These are phyloP conservation scores for Cydia fagiglandana DNA, from an alignment of 1,140 invertebrate genomes.

Conservation along the genomic window DNA sequence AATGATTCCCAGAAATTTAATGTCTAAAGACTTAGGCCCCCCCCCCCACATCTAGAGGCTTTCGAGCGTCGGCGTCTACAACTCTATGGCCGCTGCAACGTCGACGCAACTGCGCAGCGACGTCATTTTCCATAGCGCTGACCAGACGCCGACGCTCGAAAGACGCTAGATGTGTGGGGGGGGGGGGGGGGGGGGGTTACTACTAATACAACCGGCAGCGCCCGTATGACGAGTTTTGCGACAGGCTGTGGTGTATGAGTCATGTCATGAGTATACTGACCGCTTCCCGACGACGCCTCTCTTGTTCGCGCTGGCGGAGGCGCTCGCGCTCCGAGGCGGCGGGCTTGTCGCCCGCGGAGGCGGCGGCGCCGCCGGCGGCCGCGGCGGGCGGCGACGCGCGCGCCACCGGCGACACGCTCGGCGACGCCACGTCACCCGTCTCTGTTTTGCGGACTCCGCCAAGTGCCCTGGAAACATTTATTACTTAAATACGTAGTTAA, in stretches of 20 bases:
- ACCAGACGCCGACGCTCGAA: too few species aligned
- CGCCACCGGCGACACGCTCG: conserved; percentile 62
- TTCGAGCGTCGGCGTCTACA: too few species aligned
- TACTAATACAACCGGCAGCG: too few species aligned
- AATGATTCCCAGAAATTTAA: too few species aligned
- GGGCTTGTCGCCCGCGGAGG: conserved; percentile 83
- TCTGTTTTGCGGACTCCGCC: conserved; percentile 47
- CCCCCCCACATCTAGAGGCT: too few species aligned
- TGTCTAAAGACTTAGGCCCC: too few species aligned
- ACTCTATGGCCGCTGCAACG: too few species aligned
- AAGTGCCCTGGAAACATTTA: conserved; percentile 36
- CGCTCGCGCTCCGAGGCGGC: conserved; percentile 88
- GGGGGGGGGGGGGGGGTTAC: too few species aligned
- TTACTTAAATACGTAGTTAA: neutral
- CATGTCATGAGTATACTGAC: conserved; percentile 81
- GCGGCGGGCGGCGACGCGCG: conserved; percentile 62
- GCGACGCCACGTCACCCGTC: conserved; percentile 57
- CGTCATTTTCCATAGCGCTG: too few species aligned
- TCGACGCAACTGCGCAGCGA: too few species aligned
- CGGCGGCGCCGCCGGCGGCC: conserved; percentile 76
- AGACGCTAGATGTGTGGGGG: too few species aligned
- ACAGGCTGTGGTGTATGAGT: neutral
- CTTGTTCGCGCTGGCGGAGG: conserved; percentile 91
- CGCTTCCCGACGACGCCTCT: conserved; percentile 93
- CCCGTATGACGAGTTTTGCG: too few species aligned